Evolutionary conservation across 2,797 vertebrate species (phyloP).

Genomic region (Peromyscus attwateri): DNA sequence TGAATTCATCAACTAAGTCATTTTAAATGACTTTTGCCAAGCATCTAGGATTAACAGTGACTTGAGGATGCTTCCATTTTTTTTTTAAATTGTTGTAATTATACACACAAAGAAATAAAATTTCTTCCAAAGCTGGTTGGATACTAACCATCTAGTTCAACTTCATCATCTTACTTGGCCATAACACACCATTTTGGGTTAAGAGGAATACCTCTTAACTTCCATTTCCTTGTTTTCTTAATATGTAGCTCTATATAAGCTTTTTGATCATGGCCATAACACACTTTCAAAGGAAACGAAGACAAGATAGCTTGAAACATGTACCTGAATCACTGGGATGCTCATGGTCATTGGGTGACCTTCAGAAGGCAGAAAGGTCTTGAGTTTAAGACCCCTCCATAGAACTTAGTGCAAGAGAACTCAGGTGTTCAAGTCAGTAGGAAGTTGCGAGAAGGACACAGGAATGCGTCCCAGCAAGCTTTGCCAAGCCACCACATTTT

Average conservation of each 20-base stretch:
- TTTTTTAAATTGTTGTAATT: not conserved
- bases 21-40: not conserved
- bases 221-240: not conserved
- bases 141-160: conserved; percentile 10
- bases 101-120: not conserved
- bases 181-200: not conserved
- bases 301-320: not conserved
- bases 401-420: not conserved
- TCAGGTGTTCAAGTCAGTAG: not conserved
- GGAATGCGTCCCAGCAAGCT: not conserved
- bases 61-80: not conserved
- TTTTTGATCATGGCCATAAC: not conserved
- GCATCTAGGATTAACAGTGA: not conserved
- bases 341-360: not conserved
- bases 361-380: not conserved
- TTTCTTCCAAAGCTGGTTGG: conserved; percentile 14
- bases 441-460: not conserved
- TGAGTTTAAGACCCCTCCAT: not conserved
- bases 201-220: not conserved
- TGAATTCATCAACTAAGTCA: not conserved
- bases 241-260: conserved; percentile 4
- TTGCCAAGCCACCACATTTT: not conserved
- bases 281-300: not conserved
- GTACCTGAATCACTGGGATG: not conserved
- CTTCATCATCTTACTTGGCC: conserved; percentile 17